Conservation (phyloP, 1,140 invertebrate species). For the Procambarus virginalis region DNA sequence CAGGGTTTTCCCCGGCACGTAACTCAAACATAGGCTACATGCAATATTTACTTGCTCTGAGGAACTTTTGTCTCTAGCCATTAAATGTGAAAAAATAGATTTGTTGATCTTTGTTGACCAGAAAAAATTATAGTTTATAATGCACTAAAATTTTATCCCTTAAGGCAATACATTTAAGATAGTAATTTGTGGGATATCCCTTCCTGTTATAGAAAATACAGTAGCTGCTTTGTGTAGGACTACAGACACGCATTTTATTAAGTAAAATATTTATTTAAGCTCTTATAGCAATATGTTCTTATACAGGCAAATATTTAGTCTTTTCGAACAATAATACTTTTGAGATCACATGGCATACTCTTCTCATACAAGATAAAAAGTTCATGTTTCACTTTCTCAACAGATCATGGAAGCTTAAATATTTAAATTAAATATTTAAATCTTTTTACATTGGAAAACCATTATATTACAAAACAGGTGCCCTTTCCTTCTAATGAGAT, state of each 20-base stretch:
- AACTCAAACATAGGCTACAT: slow-evolving; percentile 20
- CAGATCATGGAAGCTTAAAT: background rate
- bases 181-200: background rate
- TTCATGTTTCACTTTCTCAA: background rate
- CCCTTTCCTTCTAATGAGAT: too few relatives aligned
- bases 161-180: too few relatives aligned
- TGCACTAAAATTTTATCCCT: too few relatives aligned
- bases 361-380: background rate
- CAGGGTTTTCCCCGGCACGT: background rate
- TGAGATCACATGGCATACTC: slow-evolving; percentile 1
- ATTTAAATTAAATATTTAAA: background rate
- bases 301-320: background rate
- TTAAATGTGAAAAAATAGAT: too few relatives aligned
- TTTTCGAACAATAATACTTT: slow-evolving; percentile 11
- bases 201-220: background rate
- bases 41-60: background rate
- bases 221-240: background rate
- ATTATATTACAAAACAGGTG: too few relatives aligned
- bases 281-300: background rate
- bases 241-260: background rate
- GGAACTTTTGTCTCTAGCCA: background rate
- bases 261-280: slow-evolving; percentile 17
- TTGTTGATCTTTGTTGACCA: too few relatives aligned
- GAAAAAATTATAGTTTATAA: too few relatives aligned
- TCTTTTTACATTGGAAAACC: too few relatives aligned